phyloP scores from a whole-genome alignment of 2,797 vertebrate species.

The Sebastolobus alascanus region DNA sequence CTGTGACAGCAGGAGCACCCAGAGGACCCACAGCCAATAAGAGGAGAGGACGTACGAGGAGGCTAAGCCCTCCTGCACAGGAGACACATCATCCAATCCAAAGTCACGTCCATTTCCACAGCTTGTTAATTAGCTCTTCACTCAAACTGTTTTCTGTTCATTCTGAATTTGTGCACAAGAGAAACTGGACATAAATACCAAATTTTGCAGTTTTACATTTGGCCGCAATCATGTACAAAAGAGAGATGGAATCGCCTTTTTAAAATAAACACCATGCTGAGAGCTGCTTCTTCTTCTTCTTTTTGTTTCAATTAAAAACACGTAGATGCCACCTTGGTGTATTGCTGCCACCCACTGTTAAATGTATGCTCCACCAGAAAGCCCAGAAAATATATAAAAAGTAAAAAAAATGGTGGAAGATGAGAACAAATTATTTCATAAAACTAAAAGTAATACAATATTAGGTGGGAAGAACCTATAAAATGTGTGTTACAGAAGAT shows the following conservation, averaged over 20 bases:
- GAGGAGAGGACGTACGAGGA: conserved; percentile 12
- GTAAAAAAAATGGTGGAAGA: background rate
- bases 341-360: background rate
- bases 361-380: background rate
- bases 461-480: background rate
- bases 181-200: background rate
- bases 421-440: background rate
- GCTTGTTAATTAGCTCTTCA: conserved; percentile 1
- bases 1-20: conserved; percentile 70
- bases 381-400: background rate
- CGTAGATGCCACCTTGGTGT: background rate
- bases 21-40: conserved; percentile 32
- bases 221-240: background rate
- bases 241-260: background rate
- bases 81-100: conserved; percentile 15
- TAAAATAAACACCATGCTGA: background rate
- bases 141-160: background rate
- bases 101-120: conserved; percentile 8
- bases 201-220: background rate
- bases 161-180: background rate
- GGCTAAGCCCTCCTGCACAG: conserved; percentile 2
- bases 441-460: background rate
- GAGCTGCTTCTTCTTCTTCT: background rate
- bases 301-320: background rate
- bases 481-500: background rate